Evolutionary conservation across 2,888 invertebrate genomes (phyloP), one percentile per base, ranked within the genome.

Genomic region (Eupithecia subumbrata): DNA sequence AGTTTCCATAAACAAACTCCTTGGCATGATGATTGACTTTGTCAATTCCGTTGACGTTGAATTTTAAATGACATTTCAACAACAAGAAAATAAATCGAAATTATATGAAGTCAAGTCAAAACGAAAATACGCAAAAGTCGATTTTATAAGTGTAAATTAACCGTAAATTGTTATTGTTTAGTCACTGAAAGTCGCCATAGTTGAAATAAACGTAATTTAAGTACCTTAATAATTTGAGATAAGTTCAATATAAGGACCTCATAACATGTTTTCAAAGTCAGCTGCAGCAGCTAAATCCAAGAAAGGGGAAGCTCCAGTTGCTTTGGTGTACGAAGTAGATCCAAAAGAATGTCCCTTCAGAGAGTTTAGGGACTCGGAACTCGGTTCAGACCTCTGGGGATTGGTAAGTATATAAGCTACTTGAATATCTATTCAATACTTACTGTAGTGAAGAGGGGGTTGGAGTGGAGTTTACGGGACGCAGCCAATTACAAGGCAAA

Each of bases 261-360:
- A 1, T 30, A 64, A 12, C 34, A 66, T 67, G 66, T 37, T 40
- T 9, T 8, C 34, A 40, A 67, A 22, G 12, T 0, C 52, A 18
- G 11, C 12, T 34, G 0, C 18, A 34, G 0, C 66, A 9, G 5
- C 60, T 60, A 67, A 67, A n/a, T 18, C 7, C 40, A 67, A 67
- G 37, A 67, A 67, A n/a, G n/a, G 11, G 2, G 66, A 67, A n/a
- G 66, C 18, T 4, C 37, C n/a, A 30, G 5, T 3, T 67, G 16
- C 40, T 14, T 14, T 85, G 3, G 74, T 84, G 0, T 76, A 82
- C 4, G 82, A 84, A 30, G 73, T 86, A 2, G 88, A 90, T 69
- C 90, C 90, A 0, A 81, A 85, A 0, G 94, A 92, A 40, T 93
- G 93, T 80, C 94, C 95, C 0, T 95, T 94, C 64, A 88, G 92